Evolutionary conservation across 1,140 invertebrate genomes (phyloP), one percentile per base, ranked within the genome.

Genomic region (Conus ventricosus): DNA sequence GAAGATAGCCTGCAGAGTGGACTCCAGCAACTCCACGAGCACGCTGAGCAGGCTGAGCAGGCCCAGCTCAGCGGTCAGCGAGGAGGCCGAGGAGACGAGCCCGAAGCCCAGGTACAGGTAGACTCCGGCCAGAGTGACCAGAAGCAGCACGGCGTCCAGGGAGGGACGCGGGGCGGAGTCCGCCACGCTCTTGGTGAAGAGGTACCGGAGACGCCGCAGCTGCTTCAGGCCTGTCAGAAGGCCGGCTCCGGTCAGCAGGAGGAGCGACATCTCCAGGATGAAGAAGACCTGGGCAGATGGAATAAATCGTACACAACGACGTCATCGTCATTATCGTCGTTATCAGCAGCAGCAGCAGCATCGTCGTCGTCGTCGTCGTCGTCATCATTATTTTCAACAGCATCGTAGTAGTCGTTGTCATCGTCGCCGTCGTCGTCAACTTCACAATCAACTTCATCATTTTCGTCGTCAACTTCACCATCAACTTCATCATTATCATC

Each of bases 41-140:
- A 97, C 98, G 88, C 98, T 98, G 92, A 92, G 89, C 13, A 94
- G 83, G 23, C 90, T 92, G 23, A 94, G 84, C 25, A 94, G 91
- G 51, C 89, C 90, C 97, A 1, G 97, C 81, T 51, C 88, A 88
- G 71, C 88, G 81, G 13, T 85, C 87, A 17, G 39, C 5, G 83
- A 90, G 25, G 92, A 93, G 82, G 91, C 90, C 25, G 93, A 91
- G 11, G 94, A 93, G 78, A 95, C 93, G 17, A 94, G 85, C 71
- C 93, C 98, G 93, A 99, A 99, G 15, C 97, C 98, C 84, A 98
- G 97, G 94, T 99, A 99, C 76, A 99, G 97, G 93, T 99, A 99
- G 95, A 98, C 97, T 8, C 98, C 98, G 0, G 97, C 98, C 94
- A 99, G 97, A 0, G 98, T 98, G 0, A 98, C 97, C 7, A 99